phyloP scores from a whole-genome alignment of 2,888 invertebrate genomes.

The Drosophila meridionalis region DNA sequence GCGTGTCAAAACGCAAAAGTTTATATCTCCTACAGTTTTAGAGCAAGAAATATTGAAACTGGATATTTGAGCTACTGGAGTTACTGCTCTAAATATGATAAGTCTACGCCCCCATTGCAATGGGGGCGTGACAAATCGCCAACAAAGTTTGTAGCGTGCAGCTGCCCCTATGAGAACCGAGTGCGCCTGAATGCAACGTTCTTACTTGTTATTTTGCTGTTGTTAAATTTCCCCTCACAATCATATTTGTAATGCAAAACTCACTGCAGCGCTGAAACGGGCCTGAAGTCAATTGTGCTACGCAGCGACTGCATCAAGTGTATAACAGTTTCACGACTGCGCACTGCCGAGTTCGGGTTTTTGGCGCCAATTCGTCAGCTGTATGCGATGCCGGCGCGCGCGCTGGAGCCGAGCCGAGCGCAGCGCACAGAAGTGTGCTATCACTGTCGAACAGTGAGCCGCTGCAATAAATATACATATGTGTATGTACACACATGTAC shows the following conservation, averaged over 20 bases:
- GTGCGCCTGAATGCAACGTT: too few relatives aligned
- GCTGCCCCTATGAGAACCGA: too few relatives aligned
- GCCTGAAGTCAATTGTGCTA: slow-evolving; percentile 53
- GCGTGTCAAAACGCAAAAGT: too few relatives aligned
- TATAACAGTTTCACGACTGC: slow-evolving; percentile 66
- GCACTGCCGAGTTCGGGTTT: slow-evolving; percentile 48
- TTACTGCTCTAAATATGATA: too few relatives aligned
- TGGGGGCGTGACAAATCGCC: too few relatives aligned
- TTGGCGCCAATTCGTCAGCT: slow-evolving; percentile 77
- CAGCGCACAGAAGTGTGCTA: slow-evolving; percentile 58
- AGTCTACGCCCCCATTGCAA: too few relatives aligned
- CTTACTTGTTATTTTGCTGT: too few relatives aligned
- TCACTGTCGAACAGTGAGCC: slow-evolving; percentile 17
- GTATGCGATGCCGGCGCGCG: slow-evolving; percentile 46
- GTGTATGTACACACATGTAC: not conserved
- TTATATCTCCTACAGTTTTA: too few relatives aligned
- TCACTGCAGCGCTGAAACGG: slow-evolving; percentile 17
- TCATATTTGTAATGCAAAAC: not conserved
- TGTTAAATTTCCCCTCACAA: accelerated
- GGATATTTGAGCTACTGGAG: too few relatives aligned
- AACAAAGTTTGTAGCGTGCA: too few relatives aligned
- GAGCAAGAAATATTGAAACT: too few relatives aligned
- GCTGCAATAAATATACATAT: slow-evolving; percentile 52
- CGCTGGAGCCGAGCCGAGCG: slow-evolving; percentile 47
- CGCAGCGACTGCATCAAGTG: slow-evolving; percentile 14